Evolutionary conservation across 2,113 vertebrate species (phyloP), one percentile per base, ranked within the genome.

Genomic region (Ailurus styani): DNA sequence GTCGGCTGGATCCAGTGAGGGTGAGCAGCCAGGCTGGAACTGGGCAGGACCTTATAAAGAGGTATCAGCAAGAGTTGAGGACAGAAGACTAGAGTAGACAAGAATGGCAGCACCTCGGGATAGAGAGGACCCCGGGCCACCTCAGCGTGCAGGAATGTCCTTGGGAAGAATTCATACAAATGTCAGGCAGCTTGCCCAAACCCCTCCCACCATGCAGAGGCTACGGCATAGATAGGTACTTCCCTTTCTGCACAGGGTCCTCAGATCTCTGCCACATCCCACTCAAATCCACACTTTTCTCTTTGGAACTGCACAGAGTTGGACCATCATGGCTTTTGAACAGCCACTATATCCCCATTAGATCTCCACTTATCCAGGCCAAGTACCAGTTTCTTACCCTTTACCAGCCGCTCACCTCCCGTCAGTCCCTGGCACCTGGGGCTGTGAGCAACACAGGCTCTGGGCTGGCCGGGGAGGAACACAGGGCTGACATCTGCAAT

Each of bases 181-280:
- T 12, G 5, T 20, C 6, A 55, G 50, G 23, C 14, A 18, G 11
- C 40, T 54, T 52, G 18, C 14, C 25, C 31, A 54, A 29, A 72
- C 14, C 70, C 25, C 40, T n/a, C 9, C 20, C 1, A 1, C 31
- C 29, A 37, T 3, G 6, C 40, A 17, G 40, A 45, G 29, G 17
- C 40, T 54, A 9, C 29, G 0, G 0, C 18, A 68, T 1, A 1
- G 55, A 23, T 2, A 9, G 72, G 17, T 11, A 50, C 45, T 7
- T 78, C 21, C 12, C n/a, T 55, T 73, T n/a, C 73, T 79, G 52
- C 55, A 50, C 14, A 13, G 8, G 9, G 7, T 54, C 77, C 42
- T 29, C 17, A 4, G 7, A 20, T 57, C 40, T 87, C 87, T 68
- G 20, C 72, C 37, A 34, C 27, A 15, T 85, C 37, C 31, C n/a